Evolutionary conservation across 2,113 vertebrate species (phyloP), one percentile per base, ranked within the genome.

Genomic region (Drymodes brunneopygia): DNA sequence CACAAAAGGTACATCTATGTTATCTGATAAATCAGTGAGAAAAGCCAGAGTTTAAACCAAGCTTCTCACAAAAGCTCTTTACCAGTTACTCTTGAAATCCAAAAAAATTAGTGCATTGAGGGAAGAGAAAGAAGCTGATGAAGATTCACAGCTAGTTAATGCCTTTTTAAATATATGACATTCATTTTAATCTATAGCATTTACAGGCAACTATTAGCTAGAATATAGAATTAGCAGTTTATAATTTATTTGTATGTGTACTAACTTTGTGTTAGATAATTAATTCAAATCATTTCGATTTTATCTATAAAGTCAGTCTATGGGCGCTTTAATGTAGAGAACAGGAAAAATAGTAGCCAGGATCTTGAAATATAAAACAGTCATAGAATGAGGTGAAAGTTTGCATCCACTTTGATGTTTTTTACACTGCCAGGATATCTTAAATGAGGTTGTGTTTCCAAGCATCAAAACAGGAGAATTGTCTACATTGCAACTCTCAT

Each of bases 181-280:
- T 90, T 94, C 60, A 94, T 90, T 96, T 97, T 95, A 95, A 97
- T 95, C 87, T 97, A 57, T 73, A 91, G 85, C 86, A 96, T 94
- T 97, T 98, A 96, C 48, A 95, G 95, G 79, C 81, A 97, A 97
- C 97, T 96, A 94, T 95, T 96, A 97, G 77, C 83, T 95, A 92
- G 83, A 93, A 93, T 92, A 95, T 54, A 96, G 92, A 97, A 97
- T 95, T 90, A 97, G 61, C 35, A 74, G 83, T 81, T 97, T 84
- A 95, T 90, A 61, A 45, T 81, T 95, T 94, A 95, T 91, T 96
- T 85, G 65, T 80, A 82, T 94, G 35, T 88, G 97, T 96, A 96
- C 95, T 93, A 94, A 95, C 61, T 94, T 95, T 54, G 19, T 54
- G 36, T 60, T 81, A 88, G 86, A 87, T 45, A 77, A 74, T 70